phyloP scores from a whole-genome alignment of 2,888 invertebrate genomes.

The Tipula lateralis region DNA sequence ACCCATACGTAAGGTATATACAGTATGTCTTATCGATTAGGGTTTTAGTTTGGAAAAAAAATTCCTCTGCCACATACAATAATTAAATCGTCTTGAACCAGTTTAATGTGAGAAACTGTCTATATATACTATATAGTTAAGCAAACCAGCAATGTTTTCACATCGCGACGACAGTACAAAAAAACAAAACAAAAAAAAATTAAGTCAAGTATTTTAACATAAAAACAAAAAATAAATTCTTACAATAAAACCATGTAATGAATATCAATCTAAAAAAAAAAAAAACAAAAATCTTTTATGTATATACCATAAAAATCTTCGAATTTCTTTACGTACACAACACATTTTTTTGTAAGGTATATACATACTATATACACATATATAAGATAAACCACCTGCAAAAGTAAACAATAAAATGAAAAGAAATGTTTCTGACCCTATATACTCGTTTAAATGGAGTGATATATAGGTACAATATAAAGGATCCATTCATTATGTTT shows the following conservation, averaged over 20 bases:
- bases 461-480: not conserved
- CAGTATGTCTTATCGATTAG: not conserved
- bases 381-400: not conserved
- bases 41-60: not conserved
- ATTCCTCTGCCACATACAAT: not conserved
- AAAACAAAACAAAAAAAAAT: not conserved
- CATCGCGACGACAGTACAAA: not conserved
- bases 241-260: not conserved
- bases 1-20: not conserved
- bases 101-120: not conserved
- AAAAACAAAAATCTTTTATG: not conserved
- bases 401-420: not conserved
- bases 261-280: constrained; percentile 7
- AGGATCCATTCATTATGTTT: not conserved
- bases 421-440: not conserved
- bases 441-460: not conserved
- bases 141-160: not conserved
- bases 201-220: not conserved
- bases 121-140: too few species aligned
- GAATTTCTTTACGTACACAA: not conserved
- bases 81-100: not conserved
- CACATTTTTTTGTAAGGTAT: not conserved
- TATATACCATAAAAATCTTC: not conserved
- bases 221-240: not conserved
- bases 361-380: not conserved